Evolutionary conservation across 1,140 invertebrate species (phyloP), one percentile per base, ranked within the genome.

Genomic region (Drosophila equinoxialis): DNA sequence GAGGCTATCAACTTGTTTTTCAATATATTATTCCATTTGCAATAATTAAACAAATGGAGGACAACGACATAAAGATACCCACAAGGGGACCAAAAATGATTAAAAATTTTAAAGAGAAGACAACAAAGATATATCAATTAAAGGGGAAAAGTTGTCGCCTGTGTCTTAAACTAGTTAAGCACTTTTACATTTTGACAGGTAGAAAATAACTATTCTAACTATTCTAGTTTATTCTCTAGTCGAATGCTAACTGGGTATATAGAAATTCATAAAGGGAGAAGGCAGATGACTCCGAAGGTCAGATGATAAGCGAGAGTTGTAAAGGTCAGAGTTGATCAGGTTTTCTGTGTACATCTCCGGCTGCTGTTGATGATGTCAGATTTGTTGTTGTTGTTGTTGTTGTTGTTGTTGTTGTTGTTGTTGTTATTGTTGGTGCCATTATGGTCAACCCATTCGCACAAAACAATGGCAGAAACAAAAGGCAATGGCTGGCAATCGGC

Each of bases 281-380:
- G 66, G 14, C 42, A 72, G 63, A 20, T 42, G 37, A 10, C 58
- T 59, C 55, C 11, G n/a, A 23, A 42, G 35, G 64, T 61, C 37
- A 10, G 13, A 41, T 48, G 33, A 39, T 67, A 62, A 61, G 66
- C 39, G 54, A 33, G 64, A 77, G 59, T 68, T 77, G 64, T 82
- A 83, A 87, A 87, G 84, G 83, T 87, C 83, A 83, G 75, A 85
- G 82, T 79, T 71, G 74, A 65, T 55, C 65, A 67, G 77, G 65
- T 77, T 75, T 35, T 54, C 26, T 45, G 58, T 51, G 17, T 51
- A 23, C 45, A 23, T 51, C 45, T 51, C 17, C 17, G 6, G 6
- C 17, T 51, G 45, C 17, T 51, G 39, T 11, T 45, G 74, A 66
- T 86, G 82, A 83, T 87, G 82, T 86, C 83, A 86, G 61, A 65